A percentile compares a stretch with the other conserved stretches of the same genome.
phyloP scores from a whole-genome alignment of 2,888 invertebrate genomes.

The Biston stratarius region DNA sequence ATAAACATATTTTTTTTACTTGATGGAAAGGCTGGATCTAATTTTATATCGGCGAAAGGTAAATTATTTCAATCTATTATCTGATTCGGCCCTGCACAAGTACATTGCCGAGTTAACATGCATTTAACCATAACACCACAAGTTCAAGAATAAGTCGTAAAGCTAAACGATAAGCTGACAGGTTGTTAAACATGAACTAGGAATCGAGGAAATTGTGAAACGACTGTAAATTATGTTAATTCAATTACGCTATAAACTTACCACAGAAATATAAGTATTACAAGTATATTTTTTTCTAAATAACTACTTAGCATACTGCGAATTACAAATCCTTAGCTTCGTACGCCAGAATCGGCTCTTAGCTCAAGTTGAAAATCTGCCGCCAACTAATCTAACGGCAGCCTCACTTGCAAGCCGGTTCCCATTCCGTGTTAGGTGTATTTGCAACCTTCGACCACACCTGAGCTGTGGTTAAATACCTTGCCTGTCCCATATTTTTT shows the following conservation, averaged over 20 bases:
- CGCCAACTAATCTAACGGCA: no score
- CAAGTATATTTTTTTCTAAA: neutral
- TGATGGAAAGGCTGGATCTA: no score
- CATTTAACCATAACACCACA: slow-evolving; percentile 46
- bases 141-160: slow-evolving; percentile 69
- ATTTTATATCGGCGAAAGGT: neutral
- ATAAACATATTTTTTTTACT: no score
- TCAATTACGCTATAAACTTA: slow-evolving; percentile 13
- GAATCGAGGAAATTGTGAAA: slow-evolving; percentile 53
- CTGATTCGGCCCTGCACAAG: slow-evolving; percentile 2
- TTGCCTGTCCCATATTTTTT: no score
- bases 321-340: neutral
- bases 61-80: neutral
- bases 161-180: slow-evolving; percentile 69
- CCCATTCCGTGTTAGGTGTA: no score
- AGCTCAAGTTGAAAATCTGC: no score
- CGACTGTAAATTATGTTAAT: slow-evolving; percentile 27
- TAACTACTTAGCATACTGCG: neutral
- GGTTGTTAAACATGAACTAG: slow-evolving; percentile 67
- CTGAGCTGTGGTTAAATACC: no score
- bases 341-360: no score
- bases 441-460: no score
- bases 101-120: slow-evolving; percentile 32
- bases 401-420: no score
- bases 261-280: neutral